phyloP scores from a whole-genome alignment of 2,113 vertebrate species.

The Pipa parva region DNA sequence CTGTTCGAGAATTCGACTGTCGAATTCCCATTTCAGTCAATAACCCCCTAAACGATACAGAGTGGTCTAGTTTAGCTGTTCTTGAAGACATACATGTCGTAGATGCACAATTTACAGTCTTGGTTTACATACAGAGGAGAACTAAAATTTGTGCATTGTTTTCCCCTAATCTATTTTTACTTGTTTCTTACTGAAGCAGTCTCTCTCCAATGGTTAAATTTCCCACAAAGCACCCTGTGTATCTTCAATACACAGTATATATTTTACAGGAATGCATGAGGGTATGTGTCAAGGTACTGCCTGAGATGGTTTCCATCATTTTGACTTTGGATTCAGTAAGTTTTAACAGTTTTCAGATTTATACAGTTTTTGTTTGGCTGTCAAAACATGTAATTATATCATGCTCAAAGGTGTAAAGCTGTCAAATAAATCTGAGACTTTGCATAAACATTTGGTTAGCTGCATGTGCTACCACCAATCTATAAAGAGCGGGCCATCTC shows the following conservation, averaged over 20 bases:
- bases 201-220: background rate
- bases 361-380: slow-evolving; percentile 76
- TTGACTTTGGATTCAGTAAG: slow-evolving; percentile 60
- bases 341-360: slow-evolving; percentile 70
- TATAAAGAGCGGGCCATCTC: slow-evolving; percentile 21
- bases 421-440: slow-evolving; percentile 78
- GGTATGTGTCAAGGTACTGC: slow-evolving; percentile 32
- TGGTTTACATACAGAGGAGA: no score
- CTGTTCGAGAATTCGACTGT: no score
- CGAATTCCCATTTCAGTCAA: no score
- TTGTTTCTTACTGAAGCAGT: no score
- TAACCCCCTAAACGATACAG: no score
- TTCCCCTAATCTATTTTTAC: no score
- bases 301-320: slow-evolving; percentile 48
- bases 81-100: no score
- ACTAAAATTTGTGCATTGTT: no score
- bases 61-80: no score
- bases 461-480: slow-evolving; percentile 66
- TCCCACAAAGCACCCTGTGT: slow-evolving; percentile 29
- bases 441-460: slow-evolving; percentile 69
- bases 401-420: slow-evolving; percentile 78
- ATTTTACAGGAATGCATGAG: slow-evolving; percentile 33
- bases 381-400: slow-evolving; percentile 82
- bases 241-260: slow-evolving; percentile 24
- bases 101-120: no score